Evolutionary conservation across 2,888 invertebrate genomes (phyloP), one percentile per base, ranked within the genome.

Genomic region (Toxonevra muliebris): DNA sequence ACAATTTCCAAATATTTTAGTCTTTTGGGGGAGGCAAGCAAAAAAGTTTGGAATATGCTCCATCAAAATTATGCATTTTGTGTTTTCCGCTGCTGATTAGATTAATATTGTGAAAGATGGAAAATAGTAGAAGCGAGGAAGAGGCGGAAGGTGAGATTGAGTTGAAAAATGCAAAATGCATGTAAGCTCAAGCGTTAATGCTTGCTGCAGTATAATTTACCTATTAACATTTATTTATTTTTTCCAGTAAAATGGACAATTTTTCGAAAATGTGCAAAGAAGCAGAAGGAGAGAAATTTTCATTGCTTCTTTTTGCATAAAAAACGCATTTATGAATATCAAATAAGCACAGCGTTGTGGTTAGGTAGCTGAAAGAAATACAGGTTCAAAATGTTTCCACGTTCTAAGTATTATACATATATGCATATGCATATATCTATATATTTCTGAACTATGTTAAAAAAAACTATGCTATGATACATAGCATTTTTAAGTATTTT

Each of bases 321-420:
- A 70, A 73, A 72, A 70, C 69, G 69, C 68, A 73, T 73, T 73
- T 73, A 72, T 70, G 72, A 71, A 73, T 72, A 72, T 69, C 63
- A 72, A 73, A 73, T 73, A 70, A 73, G 69, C 66, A 65, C n/a
- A n/a, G n/a, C n/a, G 67, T 68, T 67, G 73, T 69, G 69, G 68
- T 61, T 69, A 30, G 30, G 7, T 30, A 30, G 30, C 30, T 30
- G 30, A 30, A 30, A 30, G 30, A 30, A 30, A 30, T 30, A 30
- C 30, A 2, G 7, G 30, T 30, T 30, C 30, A 2, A 30, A 30
- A 30, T 30, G 30, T 30, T 4, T 30, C 30, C 30, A 30, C 30
- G 30, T 30, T n/a, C n/a, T n/a, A 30, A 4, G 30, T 30, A 30
- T 7, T 30, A 30, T 30, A 30, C 2, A 7, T 30, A 30, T 30